Base-by-base conservation (phyloP, 2,888 invertebrate genomes). In the Drosophila mayaguana region DNA sequence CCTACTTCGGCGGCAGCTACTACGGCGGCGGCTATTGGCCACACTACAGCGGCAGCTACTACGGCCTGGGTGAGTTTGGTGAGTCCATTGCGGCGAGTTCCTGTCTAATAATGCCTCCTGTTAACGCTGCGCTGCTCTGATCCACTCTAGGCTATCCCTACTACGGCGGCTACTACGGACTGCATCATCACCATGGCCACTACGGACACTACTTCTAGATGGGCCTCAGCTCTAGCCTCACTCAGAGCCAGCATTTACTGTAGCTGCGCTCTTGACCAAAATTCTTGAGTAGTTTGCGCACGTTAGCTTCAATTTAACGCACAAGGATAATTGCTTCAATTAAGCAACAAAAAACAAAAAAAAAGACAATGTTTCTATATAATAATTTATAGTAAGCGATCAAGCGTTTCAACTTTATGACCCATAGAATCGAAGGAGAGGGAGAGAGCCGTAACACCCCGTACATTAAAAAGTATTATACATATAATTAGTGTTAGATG, bases 191-290 rank as follows among this genome's bases (percentile, higher is more conserved):
- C 60, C 90, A 81, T 64, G 90, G 91, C 12, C 90, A 88, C 25
- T 88, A 90, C 55, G 92, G 92, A 32, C 92, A 92, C 64, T 92
- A 91, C 54, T 92, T 70, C 69, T 92, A 86, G 73, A 53, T 38
- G 36, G 18, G 9, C 22, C 16, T 16, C 55, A 22, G n/a, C 43
- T 45, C 34, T 34, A 9, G 22, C 20, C 46, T 50, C 56, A 45
- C 54, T 51, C 34, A 46, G 50, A 42, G 43, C 38, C 12, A 25
- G 54, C 54, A n/a, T 12, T 38, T n/a, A 53, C 36, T n/a, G n/a
- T 32, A 34, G 56, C 56, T 43, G 65, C 75, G 79, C 63, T 60
- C 85, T 73, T 84, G 82, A 84, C 61, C 75, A 78, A 32, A 55
- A 84, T 57, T 53, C 57, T 62, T 18, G 32, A 46, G 38, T 71